phyloP scores from a whole-genome alignment of 2,797 vertebrate species.

The Lerista edwardsae region DNA sequence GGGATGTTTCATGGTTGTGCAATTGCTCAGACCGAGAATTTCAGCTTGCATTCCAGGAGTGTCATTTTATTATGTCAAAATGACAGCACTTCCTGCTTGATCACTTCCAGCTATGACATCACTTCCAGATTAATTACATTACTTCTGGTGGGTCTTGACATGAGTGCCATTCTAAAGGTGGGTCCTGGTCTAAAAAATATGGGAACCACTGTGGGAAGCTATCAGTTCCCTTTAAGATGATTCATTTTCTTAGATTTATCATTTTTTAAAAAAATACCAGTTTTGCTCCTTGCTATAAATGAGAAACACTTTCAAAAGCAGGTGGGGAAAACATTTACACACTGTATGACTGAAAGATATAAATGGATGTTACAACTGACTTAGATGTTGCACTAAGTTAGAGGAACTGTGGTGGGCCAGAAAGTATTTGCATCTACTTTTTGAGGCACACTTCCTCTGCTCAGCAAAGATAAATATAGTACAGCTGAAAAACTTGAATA shows the following conservation, averaged over 20 bases:
- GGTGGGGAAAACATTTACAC: background rate
- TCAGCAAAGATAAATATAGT: conserved; percentile 12
- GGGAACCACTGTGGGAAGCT: no score
- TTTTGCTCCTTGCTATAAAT: background rate
- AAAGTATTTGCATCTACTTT: background rate
- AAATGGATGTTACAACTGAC: background rate
- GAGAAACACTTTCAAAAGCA: background rate
- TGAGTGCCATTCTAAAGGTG: no score
- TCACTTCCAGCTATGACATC: no score
- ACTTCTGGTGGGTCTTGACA: no score
- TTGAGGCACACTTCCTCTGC: conserved; percentile 2
- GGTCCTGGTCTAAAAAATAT: no score
- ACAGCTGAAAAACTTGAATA: conserved; percentile 10
- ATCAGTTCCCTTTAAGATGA: background rate
- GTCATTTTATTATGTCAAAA: no score
- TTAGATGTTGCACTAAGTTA: conserved; percentile 1
- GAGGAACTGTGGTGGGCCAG: background rate
- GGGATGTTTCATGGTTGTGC: no score
- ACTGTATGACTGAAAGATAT: background rate
- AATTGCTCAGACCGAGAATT: no score
- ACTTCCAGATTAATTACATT: no score
- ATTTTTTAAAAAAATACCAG: background rate
- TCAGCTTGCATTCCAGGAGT: no score
- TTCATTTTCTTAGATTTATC: background rate
- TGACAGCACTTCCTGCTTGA: no score